phyloP scores from a whole-genome alignment of 2,113 vertebrate species.

The Muscicapa adusta region DNA sequence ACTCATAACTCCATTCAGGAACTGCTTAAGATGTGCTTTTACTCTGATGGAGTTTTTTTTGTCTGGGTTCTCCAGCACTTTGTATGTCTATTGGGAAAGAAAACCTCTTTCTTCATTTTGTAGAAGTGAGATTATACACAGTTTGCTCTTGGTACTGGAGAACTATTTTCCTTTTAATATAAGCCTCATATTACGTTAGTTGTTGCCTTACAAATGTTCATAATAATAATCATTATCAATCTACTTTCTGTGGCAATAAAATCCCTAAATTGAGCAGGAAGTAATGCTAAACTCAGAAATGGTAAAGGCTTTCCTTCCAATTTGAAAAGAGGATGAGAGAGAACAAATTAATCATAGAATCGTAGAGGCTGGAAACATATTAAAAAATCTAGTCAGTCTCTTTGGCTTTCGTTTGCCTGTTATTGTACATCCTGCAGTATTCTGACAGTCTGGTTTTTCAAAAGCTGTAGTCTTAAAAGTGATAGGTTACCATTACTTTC shows the following conservation, averaged over 20 bases:
- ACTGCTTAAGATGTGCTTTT: background rate
- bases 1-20: background rate
- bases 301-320: background rate
- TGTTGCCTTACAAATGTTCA: conserved; percentile 20
- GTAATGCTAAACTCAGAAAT: conserved; percentile 21
- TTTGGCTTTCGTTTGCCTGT: background rate
- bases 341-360: conserved; percentile 51
- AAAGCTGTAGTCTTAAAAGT: conserved; percentile 59
- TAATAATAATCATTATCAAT: conserved; percentile 42
- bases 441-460: conserved; percentile 46
- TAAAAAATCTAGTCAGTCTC: conserved; percentile 15
- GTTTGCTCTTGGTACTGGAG: background rate
- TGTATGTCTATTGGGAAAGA: background rate
- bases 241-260: conserved; percentile 36
- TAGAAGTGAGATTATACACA: background rate
- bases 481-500: conserved; percentile 60
- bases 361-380: background rate
- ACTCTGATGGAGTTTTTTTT: background rate
- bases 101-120: background rate
- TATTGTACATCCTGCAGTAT: conserved; percentile 22
- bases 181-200: background rate
- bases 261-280: conserved; percentile 11
- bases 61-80: background rate
- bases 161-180: background rate
- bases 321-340: conserved; percentile 40